Conservation (phyloP, 2,888 invertebrate genomes). For the Timandra comae region DNA sequence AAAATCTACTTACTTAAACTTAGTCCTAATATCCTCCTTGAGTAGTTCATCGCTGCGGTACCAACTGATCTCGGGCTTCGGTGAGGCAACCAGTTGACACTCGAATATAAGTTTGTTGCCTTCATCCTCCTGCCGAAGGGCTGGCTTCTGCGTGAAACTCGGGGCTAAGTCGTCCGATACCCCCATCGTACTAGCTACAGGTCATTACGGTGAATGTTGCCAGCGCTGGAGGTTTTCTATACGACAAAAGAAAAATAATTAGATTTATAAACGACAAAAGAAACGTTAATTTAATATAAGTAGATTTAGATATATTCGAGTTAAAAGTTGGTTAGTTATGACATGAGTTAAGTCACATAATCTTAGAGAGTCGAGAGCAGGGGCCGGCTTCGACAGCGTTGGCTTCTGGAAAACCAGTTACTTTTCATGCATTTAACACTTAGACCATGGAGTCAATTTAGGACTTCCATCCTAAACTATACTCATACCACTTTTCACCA, state of each 20-base stretch:
- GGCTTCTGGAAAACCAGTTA: no score
- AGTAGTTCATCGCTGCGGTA: constrained; percentile 91
- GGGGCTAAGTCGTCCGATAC: constrained; percentile 97
- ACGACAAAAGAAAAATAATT: constrained; percentile 9
- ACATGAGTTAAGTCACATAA: no score
- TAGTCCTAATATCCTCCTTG: constrained; percentile 89
- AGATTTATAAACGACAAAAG: no score
- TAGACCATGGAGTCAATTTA: no score
- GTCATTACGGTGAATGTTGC: constrained; percentile 54
- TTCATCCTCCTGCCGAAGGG: constrained; percentile 96
- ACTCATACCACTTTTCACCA: no score
- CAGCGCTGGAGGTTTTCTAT: constrained; percentile 33
- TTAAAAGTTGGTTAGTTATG: no score
- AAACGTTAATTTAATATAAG: no score
- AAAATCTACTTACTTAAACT: constrained; percentile 82
- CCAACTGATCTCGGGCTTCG: constrained; percentile 95
- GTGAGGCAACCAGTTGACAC: constrained; percentile 91
- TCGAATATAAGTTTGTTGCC: constrained; percentile 96
- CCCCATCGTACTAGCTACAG: constrained; percentile 80
- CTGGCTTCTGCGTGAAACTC: constrained; percentile 98
- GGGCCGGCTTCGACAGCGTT: no score
- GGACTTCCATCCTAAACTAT: no score
- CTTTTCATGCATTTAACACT: no score
- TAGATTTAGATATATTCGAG: no score
- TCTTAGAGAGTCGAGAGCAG: no score